These are phyloP conservation scores for Antidorcas marsupialis DNA, from an alignment of 2,113 vertebrate genomes.

Conservation along the genomic window DNA sequence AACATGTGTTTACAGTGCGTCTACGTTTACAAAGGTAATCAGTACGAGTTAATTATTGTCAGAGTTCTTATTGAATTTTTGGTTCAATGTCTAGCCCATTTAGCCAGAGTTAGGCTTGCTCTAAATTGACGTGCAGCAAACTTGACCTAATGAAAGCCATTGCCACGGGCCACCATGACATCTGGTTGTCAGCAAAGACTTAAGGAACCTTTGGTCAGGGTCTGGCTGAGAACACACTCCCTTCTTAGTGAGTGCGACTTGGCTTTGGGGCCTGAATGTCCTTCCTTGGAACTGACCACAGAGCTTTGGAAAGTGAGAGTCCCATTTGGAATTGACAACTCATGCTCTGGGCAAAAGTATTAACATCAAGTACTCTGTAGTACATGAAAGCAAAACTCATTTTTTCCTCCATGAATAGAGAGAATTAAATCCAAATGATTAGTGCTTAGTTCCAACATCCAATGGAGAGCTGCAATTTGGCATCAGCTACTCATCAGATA, in stretches of 20 bases:
- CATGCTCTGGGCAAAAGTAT: not conserved
- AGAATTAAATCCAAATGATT: not conserved
- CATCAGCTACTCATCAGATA: not conserved
- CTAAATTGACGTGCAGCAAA: not conserved
- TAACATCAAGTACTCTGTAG: not conserved
- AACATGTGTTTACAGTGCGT: not conserved
- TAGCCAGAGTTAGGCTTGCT: constrained; percentile 6
- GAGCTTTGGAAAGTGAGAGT: not conserved
- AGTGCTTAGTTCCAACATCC: not conserved
- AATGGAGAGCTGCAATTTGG: not conserved
- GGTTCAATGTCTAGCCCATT: not conserved
- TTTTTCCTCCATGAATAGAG: constrained; percentile 18
- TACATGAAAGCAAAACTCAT: constrained; percentile 5
- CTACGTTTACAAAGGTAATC: constrained; percentile 7
- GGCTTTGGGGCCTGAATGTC: not conserved
- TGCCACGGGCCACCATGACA: not conserved
- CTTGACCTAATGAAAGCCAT: not conserved
- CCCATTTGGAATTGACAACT: constrained; percentile 26
- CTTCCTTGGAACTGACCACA: not conserved
- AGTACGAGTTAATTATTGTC: constrained; percentile 47
- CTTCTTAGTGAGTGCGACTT: not conserved
- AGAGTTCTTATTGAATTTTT: constrained; percentile 8
- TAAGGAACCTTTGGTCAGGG: not conserved
- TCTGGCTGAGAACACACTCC: not conserved
- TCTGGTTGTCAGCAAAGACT: not conserved